phyloP scores from a whole-genome alignment of 2,113 vertebrate genomes.

The Halichoeres trimaculatus region DNA sequence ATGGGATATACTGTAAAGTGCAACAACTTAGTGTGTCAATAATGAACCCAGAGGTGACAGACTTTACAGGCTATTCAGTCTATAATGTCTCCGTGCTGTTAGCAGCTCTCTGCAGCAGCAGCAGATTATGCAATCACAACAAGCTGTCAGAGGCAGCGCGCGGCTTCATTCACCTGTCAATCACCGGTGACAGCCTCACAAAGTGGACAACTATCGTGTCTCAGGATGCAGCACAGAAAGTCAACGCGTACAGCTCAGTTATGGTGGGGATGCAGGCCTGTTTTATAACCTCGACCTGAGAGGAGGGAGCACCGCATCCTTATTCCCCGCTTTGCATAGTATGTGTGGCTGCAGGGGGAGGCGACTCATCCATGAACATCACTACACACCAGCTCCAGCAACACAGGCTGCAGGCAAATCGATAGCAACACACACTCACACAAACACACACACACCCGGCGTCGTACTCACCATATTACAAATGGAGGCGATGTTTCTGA shows the following conservation, averaged over 20 bases:
- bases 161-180: conserved; percentile 43
- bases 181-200: conserved; percentile 30
- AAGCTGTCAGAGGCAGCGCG: conserved; percentile 23
- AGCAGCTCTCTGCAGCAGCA: conserved; percentile 18
- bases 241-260: not conserved
- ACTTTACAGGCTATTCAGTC: conserved; percentile 18
- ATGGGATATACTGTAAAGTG: not conserved
- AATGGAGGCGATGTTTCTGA: conserved; percentile 99
- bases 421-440: conserved; percentile 18
- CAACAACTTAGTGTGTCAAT: not conserved
- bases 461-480: conserved; percentile 98
- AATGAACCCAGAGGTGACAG: not conserved
- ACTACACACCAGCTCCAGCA: conserved; percentile 26
- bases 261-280: not conserved
- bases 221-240: not conserved
- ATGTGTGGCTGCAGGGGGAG: not conserved
- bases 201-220: not conserved
- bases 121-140: conserved; percentile 56
- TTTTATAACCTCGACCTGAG: not conserved
- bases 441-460: conserved; percentile 12
- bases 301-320: not conserved
- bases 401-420: conserved; percentile 45
- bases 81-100: conserved; percentile 19
- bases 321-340: not conserved
- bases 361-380: conserved; percentile 20